Evolutionary conservation across 2,888 invertebrate species (phyloP).

Genomic region (Euspilapteryx auroguttella): DNA sequence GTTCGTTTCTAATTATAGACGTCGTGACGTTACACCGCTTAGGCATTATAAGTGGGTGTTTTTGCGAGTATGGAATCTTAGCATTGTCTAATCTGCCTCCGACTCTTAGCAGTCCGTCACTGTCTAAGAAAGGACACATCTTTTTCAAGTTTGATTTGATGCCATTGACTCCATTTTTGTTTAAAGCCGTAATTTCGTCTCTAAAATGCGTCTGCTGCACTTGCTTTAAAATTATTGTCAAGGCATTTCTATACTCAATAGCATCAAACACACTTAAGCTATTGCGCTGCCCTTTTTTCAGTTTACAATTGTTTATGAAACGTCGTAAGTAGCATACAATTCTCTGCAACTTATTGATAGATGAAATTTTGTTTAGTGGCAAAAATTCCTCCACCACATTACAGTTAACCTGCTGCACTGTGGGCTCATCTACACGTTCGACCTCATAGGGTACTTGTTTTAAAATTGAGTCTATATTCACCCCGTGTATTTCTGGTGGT

Average conservation of each 20-base stretch:
- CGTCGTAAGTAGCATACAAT: background rate
- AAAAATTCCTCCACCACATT: background rate
- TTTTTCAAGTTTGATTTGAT: background rate
- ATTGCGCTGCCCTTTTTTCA: background rate
- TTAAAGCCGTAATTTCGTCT: background rate
- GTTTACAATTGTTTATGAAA: background rate
- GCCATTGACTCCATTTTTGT: background rate
- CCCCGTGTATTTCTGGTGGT: slow-evolving; percentile 2
- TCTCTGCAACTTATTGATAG: no score
- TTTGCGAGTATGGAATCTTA: slow-evolving; percentile 1
- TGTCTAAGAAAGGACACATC: slow-evolving; percentile 2
- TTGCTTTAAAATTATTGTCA: background rate
- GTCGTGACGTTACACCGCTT: no score
- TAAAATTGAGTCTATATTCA: slow-evolving; percentile 1
- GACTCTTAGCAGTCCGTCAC: background rate
- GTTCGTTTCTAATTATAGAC: no score
- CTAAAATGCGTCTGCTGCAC: background rate
- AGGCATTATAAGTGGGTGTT: no score
- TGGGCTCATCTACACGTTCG: background rate
- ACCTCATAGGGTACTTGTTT: background rate
- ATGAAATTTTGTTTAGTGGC: background rate
- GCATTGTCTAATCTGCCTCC: slow-evolving; percentile 3
- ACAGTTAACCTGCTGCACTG: no score
- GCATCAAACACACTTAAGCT: no score
- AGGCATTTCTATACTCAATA: background rate